A percentile compares a stretch with the other conserved stretches of the same genome.
Conservation (phyloP, 1,140 invertebrate species). For the Euglossa dilemma region DNA sequence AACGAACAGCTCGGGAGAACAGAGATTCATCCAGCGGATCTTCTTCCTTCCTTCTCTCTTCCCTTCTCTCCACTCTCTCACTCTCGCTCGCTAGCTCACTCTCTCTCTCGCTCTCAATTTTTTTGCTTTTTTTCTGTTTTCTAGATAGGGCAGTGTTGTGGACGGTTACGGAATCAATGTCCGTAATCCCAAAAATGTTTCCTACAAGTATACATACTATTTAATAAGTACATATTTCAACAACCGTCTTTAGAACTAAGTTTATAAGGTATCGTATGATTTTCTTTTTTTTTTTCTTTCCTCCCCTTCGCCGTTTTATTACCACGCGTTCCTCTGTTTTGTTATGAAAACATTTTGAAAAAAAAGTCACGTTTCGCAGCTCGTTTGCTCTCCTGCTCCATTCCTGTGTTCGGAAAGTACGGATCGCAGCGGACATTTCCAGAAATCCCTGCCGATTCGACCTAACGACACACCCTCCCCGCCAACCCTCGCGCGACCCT, state of each 20-base stretch:
- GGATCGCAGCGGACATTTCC: too few relatives aligned
- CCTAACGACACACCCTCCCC: too few relatives aligned
- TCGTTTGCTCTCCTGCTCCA: neutral
- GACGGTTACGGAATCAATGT: slow-evolving; percentile 79
- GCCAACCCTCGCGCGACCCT: too few relatives aligned
- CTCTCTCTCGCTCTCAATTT: neutral
- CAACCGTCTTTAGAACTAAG: slow-evolving; percentile 79
- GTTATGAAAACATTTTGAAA: slow-evolving; percentile 61
- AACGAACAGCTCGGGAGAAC: too few relatives aligned
- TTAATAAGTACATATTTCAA: slow-evolving; percentile 80
- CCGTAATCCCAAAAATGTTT: slow-evolving; percentile 80
- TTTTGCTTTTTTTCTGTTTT: slow-evolving; percentile 49
- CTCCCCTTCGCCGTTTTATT: too few relatives aligned
- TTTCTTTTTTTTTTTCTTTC: slow-evolving; percentile 14
- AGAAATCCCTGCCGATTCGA: too few relatives aligned
- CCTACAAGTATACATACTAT: slow-evolving; percentile 80
- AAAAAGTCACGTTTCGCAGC: slow-evolving; percentile 39
- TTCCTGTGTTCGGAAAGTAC: neutral
- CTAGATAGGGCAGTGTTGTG: slow-evolving; percentile 80
- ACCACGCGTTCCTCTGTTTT: slow-evolving; percentile 41
- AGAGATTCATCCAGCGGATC: too few relatives aligned
- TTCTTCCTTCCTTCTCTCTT: neutral
- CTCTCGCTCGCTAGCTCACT: neutral
- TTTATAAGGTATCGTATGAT: slow-evolving; percentile 74
- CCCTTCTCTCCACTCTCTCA: neutral